Conservation (phyloP, 2,888 invertebrate genomes). For the Ormyrus labotus region DNA sequence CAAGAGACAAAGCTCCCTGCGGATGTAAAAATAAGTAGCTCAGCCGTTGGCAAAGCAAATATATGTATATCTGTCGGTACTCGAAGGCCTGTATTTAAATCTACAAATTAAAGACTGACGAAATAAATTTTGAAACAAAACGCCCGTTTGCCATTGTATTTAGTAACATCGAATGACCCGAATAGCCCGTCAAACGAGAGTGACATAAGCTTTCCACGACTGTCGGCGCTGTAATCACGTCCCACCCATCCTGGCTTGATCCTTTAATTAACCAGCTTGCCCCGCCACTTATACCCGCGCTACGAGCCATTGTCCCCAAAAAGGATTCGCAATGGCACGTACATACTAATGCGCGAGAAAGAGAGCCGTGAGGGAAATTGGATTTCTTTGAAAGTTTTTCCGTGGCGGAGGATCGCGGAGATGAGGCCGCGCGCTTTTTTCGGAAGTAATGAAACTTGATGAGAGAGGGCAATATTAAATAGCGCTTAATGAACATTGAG, state of each 20-base stretch:
- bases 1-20: no score
- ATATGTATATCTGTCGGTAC: no score
- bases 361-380: background rate
- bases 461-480: no score
- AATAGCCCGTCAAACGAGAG: slow-evolving; percentile 3
- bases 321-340: background rate
- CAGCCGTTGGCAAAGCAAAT: no score
- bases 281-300: background rate
- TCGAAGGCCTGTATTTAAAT: no score
- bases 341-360: slow-evolving; percentile 3
- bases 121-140: background rate
- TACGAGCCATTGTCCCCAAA: background rate
- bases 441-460: no score
- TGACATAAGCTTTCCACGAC: slow-evolving; percentile 16
- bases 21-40: no score
- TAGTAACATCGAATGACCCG: slow-evolving; percentile 21
- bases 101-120: no score
- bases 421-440: no score
- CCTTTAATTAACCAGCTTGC: slow-evolving; percentile 31
- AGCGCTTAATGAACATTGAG: no score
- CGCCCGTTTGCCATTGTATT: background rate
- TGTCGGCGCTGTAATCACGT: slow-evolving; percentile 15
- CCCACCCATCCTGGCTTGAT: slow-evolving; percentile 4
- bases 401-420: no score
- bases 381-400: background rate